Evolutionary conservation across 2,113 vertebrate genomes (phyloP), one percentile per base, ranked within the genome.

Genomic region (Tyto alba): DNA sequence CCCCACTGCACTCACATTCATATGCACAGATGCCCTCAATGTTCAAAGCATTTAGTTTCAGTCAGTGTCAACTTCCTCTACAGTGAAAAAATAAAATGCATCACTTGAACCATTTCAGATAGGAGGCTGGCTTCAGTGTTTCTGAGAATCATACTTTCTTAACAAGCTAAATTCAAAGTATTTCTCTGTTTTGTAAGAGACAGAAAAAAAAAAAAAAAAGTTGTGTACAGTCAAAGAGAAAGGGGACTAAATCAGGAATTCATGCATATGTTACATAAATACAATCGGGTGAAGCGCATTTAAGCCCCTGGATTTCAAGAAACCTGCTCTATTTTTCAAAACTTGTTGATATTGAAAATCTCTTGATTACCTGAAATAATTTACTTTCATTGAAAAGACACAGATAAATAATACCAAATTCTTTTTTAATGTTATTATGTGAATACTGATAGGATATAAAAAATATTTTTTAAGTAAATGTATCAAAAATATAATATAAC

Each of bases 191-290:
- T 68, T 60, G 6, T 22, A 53, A 64, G 13, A 30, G 8, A 3
- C 34, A 7, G 13, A 40, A 26, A n/a, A 77, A 11, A n/a, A 34
- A 16, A 30, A 27, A 16, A 38, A 23, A 59, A 25, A 29, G 20
- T 38, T 7, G 3, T 22, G 36, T 25, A 16, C 22, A 81, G 47
- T 41, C 34, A 76, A 79, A 73, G 16, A 67, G 52, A 76, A 85
- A 75, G n/a, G 14, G 12, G 12, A 52, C 27, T 14, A 82, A 72
- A 64, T 18, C 32, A 86, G 72, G 47, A 94, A 94, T 73, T 62
- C 66, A 60, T 59, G 19, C 71, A 96, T 94, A 69, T 47, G 72
- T 95, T 94, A 95, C 50, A 92, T 83, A 95, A 95, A 93, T 34
- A 45, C 50, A 97, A 92, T 95, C 83, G 90, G 88, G 76, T 88